Percentiles rank a stretch among this genome's conserved stretches.
Evolutionary conservation across 2,113 vertebrate genomes (phyloP).

Genomic region (Hemicordylus capensis): DNA sequence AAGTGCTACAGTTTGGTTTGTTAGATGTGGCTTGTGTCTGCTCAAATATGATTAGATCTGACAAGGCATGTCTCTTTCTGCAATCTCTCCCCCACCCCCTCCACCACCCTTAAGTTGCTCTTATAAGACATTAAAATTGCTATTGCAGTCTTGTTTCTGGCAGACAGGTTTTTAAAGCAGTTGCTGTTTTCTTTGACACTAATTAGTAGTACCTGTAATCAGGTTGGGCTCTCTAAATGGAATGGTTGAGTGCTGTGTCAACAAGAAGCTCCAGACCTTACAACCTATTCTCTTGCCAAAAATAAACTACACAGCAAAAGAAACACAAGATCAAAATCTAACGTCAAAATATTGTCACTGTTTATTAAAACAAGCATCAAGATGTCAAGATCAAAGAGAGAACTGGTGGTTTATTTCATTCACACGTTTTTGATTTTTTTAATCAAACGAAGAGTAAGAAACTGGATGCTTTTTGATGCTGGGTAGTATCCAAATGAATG

Average conservation of each 20-base stretch:
- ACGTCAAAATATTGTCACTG: not conserved
- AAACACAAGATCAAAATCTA: not conserved
- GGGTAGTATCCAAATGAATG: too few relatives aligned
- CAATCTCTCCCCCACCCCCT: too few relatives aligned
- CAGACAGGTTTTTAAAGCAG: not conserved
- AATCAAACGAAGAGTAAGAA: not conserved
- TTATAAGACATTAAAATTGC: not conserved
- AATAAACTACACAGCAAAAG: not conserved
- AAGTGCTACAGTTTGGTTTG: not conserved
- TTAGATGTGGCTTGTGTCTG: not conserved
- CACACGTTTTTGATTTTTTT: not conserved
- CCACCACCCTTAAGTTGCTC: not conserved
- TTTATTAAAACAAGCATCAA: too few relatives aligned
- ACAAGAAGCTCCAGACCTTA: not conserved
- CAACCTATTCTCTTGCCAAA: not conserved
- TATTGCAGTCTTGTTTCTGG: not conserved
- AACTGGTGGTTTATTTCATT: not conserved
- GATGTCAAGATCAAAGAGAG: not conserved
- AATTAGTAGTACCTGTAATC: not conserved
- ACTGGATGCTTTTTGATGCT: too few relatives aligned
- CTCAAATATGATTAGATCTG: not conserved
- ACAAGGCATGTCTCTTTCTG: not conserved
- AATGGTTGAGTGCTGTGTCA: not conserved
- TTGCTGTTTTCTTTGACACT: not conserved
- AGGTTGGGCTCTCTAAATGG: not conserved